phyloP scores from a whole-genome alignment of 2,113 vertebrate genomes.

The Trematocara zebra region DNA sequence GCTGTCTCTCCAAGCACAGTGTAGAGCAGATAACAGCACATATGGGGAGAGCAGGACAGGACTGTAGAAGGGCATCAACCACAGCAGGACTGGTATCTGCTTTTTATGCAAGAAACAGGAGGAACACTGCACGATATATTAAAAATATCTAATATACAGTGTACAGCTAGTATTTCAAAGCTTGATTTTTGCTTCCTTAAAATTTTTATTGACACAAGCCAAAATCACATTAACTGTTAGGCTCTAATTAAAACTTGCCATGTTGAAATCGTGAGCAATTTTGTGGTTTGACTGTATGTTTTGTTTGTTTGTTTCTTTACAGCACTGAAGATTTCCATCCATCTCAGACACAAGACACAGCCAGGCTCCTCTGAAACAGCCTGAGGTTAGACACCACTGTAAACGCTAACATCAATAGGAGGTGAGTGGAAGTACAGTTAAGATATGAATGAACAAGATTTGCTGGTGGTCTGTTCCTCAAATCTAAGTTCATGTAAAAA shows the following conservation, averaged over 20 bases:
- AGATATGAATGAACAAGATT: background rate
- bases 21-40: background rate
- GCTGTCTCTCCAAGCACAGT: background rate
- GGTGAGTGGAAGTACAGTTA: background rate
- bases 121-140: background rate
- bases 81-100: background rate
- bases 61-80: background rate
- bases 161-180: background rate
- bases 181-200: background rate
- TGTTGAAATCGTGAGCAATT: background rate
- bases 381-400: background rate
- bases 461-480: background rate
- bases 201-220: background rate
- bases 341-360: background rate
- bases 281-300: background rate
- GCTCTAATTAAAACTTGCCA: background rate
- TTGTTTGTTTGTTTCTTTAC: background rate
- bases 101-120: background rate
- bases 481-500: conserved; percentile 22
- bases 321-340: background rate
- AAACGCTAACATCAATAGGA: background rate
- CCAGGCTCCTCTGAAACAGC: background rate
- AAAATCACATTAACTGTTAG: background rate
- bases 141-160: background rate
- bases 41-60: background rate